Base-by-base conservation (phyloP, 2,888 invertebrate genomes). In the Celastrina argiolus region DNA sequence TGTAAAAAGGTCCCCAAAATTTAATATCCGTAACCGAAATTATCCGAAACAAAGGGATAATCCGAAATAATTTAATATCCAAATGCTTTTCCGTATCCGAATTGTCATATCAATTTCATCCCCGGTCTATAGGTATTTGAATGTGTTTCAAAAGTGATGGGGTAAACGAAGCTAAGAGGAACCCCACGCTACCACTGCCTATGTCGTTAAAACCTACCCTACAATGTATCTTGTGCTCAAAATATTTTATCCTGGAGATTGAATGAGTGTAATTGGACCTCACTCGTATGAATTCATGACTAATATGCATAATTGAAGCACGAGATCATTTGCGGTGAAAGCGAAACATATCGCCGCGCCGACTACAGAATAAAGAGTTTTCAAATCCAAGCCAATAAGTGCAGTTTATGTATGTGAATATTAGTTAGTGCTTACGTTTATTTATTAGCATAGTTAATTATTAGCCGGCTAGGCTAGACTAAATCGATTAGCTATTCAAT, bases 301-400 rank as follows among this genome's bases (percentile, higher is more conserved):
- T 14, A 22, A 51, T 51, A 51, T 51, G 51, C 51, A 51, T 51
- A 51, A 51, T 51, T 22, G 51, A 51, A 26, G 26, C 51, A 51
- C 51, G 51, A 51, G 51, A 51, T 22, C 51, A 51, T 22, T 51
- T 12, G 51, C 51, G 22, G 51, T 51, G 51, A 51, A 51, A 51
- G 22, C 51, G 51, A 51, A 51, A 51, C 14, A 51, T 22, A 51
- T 12, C 36, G 31, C 6, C 7, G 42, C 36, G 31, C 6, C 7
- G 42, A 18, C 16, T 51, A 18, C 22, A 26, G 22, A 14, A 22
- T 51, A 51, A 2, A 31, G 51, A 14, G 26, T 14, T 51, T 22
- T 26, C 8, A 14, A 36, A 36, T 12, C 10, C 36, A 36, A 36
- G 36, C 36, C 10, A 45, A 22, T 12, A 26, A 14, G 51, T 51